Conservation (phyloP, 2,797 vertebrate genomes). For the Sebastes hopkinsi region DNA sequence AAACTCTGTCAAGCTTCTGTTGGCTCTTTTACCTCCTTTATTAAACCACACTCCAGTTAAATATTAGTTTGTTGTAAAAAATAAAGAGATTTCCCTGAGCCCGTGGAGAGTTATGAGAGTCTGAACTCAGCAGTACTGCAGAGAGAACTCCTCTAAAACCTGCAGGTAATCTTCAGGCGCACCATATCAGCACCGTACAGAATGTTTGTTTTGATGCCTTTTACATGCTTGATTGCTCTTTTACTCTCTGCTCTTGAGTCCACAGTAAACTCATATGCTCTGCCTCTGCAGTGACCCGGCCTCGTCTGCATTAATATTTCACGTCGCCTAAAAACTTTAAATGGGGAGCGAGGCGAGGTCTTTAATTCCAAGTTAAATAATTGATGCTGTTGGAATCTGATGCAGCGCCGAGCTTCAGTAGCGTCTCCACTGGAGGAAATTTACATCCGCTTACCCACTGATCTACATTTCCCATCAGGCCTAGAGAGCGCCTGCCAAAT, state of each 20-base stretch:
- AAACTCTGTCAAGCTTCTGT: neutral
- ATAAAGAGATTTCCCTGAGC: neutral
- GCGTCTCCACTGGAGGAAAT: slow-evolving; percentile 33
- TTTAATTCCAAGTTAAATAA: slow-evolving; percentile 61
- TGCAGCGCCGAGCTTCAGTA: slow-evolving; percentile 25
- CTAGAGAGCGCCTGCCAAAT: slow-evolving; percentile 10
- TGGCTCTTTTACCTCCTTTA: neutral
- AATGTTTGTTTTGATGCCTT: slow-evolving; percentile 11
- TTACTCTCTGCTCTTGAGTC: neutral
- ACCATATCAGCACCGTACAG: slow-evolving; percentile 10
- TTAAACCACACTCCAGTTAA: slow-evolving; percentile 1
- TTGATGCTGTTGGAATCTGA: slow-evolving; percentile 54
- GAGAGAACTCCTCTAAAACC: neutral
- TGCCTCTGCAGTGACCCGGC: slow-evolving; percentile 15
- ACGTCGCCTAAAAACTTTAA: slow-evolving; percentile 58
- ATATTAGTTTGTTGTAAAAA: neutral
- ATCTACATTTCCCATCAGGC: slow-evolving; percentile 62
- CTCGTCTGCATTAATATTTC: slow-evolving; percentile 52
- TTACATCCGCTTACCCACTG: slow-evolving; percentile 50
- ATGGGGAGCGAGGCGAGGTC: slow-evolving; percentile 31
- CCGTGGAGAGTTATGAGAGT: neutral
- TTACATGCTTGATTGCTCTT: neutral
- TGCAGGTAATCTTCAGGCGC: slow-evolving; percentile 14
- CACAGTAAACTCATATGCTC: neutral
- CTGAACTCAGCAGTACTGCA: neutral